These are phyloP conservation scores for Leptodactylus fallax DNA, from an alignment of 2,797 vertebrate genomes.

Conservation along the genomic window DNA sequence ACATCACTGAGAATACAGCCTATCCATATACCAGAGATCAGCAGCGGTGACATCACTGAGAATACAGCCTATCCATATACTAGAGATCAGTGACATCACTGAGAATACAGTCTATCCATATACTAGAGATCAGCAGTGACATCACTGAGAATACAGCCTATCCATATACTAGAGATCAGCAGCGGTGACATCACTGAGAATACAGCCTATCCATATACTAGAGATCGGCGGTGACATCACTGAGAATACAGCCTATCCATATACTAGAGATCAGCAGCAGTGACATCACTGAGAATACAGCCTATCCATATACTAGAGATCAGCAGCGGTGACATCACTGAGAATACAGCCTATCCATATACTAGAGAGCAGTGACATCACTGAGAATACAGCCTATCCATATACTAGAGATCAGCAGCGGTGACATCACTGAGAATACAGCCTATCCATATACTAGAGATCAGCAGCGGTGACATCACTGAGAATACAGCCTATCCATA, in stretches of 20 bases:
- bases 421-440: too few relatives aligned
- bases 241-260: not conserved
- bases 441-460: too few relatives aligned
- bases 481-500: too few relatives aligned
- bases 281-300: not conserved
- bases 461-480: too few relatives aligned
- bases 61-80: not conserved
- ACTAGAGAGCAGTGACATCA: too few relatives aligned
- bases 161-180: slow-evolving; percentile 3
- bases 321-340: not conserved
- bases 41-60: not conserved
- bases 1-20: not conserved
- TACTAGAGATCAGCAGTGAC: not conserved
- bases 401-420: too few relatives aligned
- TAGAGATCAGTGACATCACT: not conserved
- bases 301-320: not conserved
- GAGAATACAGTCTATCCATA: not conserved
- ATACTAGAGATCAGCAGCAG: not conserved
- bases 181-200: not conserved
- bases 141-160: not conserved
- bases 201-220: not conserved
- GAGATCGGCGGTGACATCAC: not conserved
- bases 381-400: too few relatives aligned
- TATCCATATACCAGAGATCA: not conserved
- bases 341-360: not conserved